phyloP scores from a whole-genome alignment of 2,113 vertebrate species.

The Chaenogobius annularis region DNA sequence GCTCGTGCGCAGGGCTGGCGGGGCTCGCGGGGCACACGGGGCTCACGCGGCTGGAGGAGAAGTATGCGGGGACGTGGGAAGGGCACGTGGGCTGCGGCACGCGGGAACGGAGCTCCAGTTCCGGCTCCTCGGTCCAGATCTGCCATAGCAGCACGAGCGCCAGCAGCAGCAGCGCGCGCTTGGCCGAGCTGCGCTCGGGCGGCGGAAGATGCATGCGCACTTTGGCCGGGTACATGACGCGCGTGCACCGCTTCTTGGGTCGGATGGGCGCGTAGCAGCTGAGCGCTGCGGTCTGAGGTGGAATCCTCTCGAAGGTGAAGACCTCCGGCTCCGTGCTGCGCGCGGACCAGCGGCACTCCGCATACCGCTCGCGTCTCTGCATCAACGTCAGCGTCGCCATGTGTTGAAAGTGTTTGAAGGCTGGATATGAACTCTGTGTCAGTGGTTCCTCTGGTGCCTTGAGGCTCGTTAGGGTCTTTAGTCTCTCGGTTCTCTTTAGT shows the following conservation, averaged over 20 bases:
- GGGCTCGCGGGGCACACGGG: background rate
- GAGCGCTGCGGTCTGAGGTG: constrained; percentile 55
- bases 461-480: background rate
- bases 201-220: constrained; percentile 79
- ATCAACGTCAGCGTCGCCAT: constrained; percentile 39
- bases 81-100: background rate
- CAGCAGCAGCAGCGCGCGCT: constrained; percentile 77
- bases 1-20: constrained; percentile 21
- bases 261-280: constrained; percentile 50
- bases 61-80: background rate
- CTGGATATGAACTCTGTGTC: background rate
- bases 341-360: constrained; percentile 30
- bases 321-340: constrained; percentile 77
- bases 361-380: constrained; percentile 25
- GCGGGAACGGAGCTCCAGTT: background rate
- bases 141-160: constrained; percentile 78
- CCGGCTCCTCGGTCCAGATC: constrained; percentile 64
- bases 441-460: background rate
- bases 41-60: background rate
- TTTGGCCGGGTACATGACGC: constrained; percentile 79
- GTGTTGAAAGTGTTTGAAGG: constrained; percentile 38
- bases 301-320: constrained; percentile 75
- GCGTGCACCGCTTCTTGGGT: constrained; percentile 67
- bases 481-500: background rate
- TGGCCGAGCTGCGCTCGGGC: constrained; percentile 72